These are phyloP conservation scores for Hirtodrosophila trivittata DNA, from an alignment of 2,888 invertebrate genomes.

Conservation along the genomic window DNA sequence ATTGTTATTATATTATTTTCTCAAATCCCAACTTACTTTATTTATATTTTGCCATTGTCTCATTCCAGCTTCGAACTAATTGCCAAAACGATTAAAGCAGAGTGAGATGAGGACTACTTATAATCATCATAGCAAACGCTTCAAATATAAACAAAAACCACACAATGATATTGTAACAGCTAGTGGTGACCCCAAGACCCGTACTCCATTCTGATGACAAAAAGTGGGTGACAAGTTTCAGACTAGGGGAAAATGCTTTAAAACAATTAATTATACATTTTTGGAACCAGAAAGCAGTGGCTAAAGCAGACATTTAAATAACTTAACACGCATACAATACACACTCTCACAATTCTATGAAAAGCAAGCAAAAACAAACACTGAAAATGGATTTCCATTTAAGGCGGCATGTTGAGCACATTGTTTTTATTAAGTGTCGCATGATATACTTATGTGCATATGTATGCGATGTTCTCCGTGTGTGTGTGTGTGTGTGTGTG, in stretches of 20 bases:
- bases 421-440: slow-evolving; percentile 83
- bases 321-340: slow-evolving; percentile 37
- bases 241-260: slow-evolving; percentile 52
- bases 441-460: slow-evolving; percentile 62
- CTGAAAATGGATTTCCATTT: slow-evolving; percentile 78
- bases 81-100: slow-evolving; percentile 55
- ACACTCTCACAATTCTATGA: slow-evolving; percentile 27
- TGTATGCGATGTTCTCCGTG: slow-evolving; percentile 4
- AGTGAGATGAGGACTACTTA: slow-evolving; percentile 41
- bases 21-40: no score
- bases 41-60: not conserved
- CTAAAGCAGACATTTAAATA: slow-evolving; percentile 71
- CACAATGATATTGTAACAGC: slow-evolving; percentile 56
- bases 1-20: no score
- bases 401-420: slow-evolving; percentile 81
- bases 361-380: slow-evolving; percentile 62
- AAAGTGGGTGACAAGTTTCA: slow-evolving; percentile 48
- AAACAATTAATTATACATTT: slow-evolving; percentile 76
- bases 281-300: slow-evolving; percentile 26
- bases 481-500: slow-evolving; percentile 12
- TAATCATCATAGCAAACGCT: slow-evolving; percentile 29
- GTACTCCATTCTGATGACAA: slow-evolving; percentile 9
- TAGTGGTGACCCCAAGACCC: no score
- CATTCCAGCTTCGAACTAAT: slow-evolving; percentile 36
- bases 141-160: slow-evolving; percentile 51